phyloP scores from a whole-genome alignment of 2,888 invertebrate genomes.

The Melieria picta region DNA sequence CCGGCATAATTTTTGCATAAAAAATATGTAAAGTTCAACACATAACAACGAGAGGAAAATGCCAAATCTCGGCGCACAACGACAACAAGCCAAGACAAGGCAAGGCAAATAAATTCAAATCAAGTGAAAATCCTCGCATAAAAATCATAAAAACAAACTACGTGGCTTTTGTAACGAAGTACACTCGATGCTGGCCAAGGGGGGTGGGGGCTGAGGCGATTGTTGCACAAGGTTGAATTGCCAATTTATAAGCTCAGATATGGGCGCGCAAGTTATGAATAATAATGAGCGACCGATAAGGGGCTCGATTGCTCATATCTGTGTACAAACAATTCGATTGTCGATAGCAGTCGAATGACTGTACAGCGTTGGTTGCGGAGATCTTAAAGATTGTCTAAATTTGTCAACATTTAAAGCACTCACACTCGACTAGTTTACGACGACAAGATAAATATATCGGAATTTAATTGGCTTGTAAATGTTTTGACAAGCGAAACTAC shows the following conservation, averaged over 20 bases:
- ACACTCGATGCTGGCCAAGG: neutral
- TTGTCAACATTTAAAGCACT: no score
- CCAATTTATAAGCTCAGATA: conserved; percentile 51
- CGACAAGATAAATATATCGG: no score
- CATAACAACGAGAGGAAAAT: conserved; percentile 22
- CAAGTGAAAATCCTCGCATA: conserved; percentile 57
- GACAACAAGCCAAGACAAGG: conserved; percentile 44
- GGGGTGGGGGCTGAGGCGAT: conserved; percentile 1
- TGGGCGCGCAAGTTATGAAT: conserved; percentile 49
- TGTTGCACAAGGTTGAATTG: conserved; percentile 56
- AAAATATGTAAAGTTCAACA: conserved; percentile 59
- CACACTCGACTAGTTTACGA: no score
- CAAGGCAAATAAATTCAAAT: conserved; percentile 53
- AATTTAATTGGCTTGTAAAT: no score
- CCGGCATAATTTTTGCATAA: conserved; percentile 62
- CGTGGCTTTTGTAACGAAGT: no score
- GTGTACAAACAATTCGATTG: no score
- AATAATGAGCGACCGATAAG: conserved; percentile 47
- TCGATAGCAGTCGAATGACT: no score
- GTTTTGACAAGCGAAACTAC: no score
- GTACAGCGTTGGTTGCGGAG: no score
- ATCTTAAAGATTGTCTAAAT: no score
- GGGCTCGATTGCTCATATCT: no score
- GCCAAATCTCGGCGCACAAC: conserved; percentile 41
- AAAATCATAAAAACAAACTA: conserved; percentile 5